phyloP scores from a whole-genome alignment of 2,888 invertebrate species.

The Chaitophorus viminalis region DNA sequence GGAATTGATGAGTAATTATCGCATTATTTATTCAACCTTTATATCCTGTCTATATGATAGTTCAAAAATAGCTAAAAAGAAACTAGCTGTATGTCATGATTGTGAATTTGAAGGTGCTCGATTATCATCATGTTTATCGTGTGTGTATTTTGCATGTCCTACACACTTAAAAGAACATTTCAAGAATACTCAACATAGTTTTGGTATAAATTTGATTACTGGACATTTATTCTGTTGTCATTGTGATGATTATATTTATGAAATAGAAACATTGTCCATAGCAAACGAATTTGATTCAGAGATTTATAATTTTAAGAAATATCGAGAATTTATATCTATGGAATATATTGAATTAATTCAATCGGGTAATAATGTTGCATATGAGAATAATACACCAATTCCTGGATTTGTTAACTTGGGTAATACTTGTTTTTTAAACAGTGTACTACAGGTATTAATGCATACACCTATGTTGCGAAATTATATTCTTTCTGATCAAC shows the following conservation, averaged over 20 bases:
- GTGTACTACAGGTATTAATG: slow-evolving; percentile 91
- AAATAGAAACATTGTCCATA: slow-evolving; percentile 64
- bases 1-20: slow-evolving; percentile 49
- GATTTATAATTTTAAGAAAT: slow-evolving; percentile 9
- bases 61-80: slow-evolving; percentile 37
- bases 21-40: slow-evolving; percentile 48
- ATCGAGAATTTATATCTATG: background rate
- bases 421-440: slow-evolving; percentile 98
- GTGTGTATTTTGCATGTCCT: slow-evolving; percentile 90
- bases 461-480: slow-evolving; percentile 95
- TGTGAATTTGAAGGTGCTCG: slow-evolving; percentile 84
- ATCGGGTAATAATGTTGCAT: slow-evolving; percentile 39
- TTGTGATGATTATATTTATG: slow-evolving; percentile 86
- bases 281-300: slow-evolving; percentile 18
- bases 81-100: slow-evolving; percentile 76
- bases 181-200: slow-evolving; percentile 78
- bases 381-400: slow-evolving; percentile 67
- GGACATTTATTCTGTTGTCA: slow-evolving; percentile 90
- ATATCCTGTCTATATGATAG: slow-evolving; percentile 28
- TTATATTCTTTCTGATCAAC: slow-evolving; percentile 93
- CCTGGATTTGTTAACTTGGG: slow-evolving; percentile 95
- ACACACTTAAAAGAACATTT: slow-evolving; percentile 89
- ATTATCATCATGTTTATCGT: slow-evolving; percentile 86
- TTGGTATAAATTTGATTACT: slow-evolving; percentile 85
- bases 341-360: slow-evolving; percentile 40